phyloP scores from a whole-genome alignment of 1,140 invertebrate genomes.

The Euura saliciscinereae region DNA sequence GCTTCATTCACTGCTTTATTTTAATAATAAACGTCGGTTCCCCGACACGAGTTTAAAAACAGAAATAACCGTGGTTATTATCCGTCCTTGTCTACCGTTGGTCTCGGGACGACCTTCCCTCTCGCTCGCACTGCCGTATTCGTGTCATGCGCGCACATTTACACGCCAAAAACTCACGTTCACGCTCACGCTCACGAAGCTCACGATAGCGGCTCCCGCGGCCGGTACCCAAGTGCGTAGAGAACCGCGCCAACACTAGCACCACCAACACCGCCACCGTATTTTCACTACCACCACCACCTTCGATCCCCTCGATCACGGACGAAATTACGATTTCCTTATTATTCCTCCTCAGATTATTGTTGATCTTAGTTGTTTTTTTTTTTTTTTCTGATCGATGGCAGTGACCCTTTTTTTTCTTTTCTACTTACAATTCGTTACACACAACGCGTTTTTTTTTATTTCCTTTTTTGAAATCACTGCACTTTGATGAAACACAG shows the following conservation, averaged over 20 bases:
- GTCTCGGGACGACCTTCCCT: constrained; percentile 12
- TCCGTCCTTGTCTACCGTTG: constrained; percentile 31
- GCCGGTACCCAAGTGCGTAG: constrained; percentile 8
- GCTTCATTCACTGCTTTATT: constrained; percentile 56
- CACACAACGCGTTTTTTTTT: no score
- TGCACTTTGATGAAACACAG: no score
- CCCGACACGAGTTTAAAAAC: constrained; percentile 39
- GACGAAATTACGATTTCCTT: not conserved
- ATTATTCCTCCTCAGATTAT: not conserved
- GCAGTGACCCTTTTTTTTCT: constrained; percentile 5
- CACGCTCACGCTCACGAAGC: constrained; percentile 5
- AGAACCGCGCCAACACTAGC: not conserved
- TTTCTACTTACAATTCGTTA: no score
- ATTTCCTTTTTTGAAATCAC: no score
- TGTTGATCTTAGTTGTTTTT: not conserved
- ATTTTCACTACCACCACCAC: not conserved
- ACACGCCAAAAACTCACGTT: constrained; percentile 30
- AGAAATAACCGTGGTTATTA: constrained; percentile 51
- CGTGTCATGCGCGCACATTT: constrained; percentile 42
- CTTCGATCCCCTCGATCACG: not conserved
- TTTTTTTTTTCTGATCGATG: not conserved
- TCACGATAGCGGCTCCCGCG: constrained; percentile 15
- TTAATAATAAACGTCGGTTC: constrained; percentile 40
- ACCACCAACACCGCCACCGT: not conserved
- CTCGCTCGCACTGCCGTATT: constrained; percentile 44